Evolutionary conservation across 2,113 vertebrate species (phyloP), one percentile per base, ranked within the genome.

Genomic region (Paradisaea rubra): DNA sequence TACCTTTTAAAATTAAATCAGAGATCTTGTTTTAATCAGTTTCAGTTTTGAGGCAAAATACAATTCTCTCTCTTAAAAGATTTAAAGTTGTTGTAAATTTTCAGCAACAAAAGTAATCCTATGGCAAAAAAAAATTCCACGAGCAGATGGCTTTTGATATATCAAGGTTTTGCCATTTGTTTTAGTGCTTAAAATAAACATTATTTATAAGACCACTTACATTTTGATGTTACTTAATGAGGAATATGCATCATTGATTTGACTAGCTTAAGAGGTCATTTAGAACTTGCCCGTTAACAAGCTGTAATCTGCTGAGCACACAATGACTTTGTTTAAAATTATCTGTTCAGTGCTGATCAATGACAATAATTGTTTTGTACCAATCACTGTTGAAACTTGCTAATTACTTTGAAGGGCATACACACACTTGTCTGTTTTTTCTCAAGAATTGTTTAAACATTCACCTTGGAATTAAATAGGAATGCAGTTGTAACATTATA

Each of bases 261-360:
- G 98, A 99, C 98, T 99, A 98, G 98, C 98, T 98, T 98, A 98
- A 99, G 98, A 99, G 99, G 99, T 99, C 99, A 99, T 98, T 98
- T 98, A 98, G 98, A 99, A 99, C 98, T 99, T 97, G 94, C 97
- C 97, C 45, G 97, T 97, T 98, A 98, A 98, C 98, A 98, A 98
- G 97, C 97, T 97, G 97, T 98, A 98, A 98, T 98, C 98, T 98
- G 98, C 98, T 98, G 98, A 98, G 97, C 97, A 97, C 94, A 98
- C 99, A 99, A 98, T 99, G 99, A 99, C 99, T 99, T 99, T 99
- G 98, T 99, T 99, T 99, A 98, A 99, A 99, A 99, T 99, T 98
- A 99, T 99, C 98, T 98, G 98, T 99, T 99, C 98, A 98, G 97
- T 98, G 97, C 98, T 98, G 99, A 99, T 99, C 99, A 99, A 99